Percentiles rank a stretch among this genome's conserved stretches.
Conservation (phyloP, 2,797 vertebrate genomes). For the Bryconaethiops microstoma region DNA sequence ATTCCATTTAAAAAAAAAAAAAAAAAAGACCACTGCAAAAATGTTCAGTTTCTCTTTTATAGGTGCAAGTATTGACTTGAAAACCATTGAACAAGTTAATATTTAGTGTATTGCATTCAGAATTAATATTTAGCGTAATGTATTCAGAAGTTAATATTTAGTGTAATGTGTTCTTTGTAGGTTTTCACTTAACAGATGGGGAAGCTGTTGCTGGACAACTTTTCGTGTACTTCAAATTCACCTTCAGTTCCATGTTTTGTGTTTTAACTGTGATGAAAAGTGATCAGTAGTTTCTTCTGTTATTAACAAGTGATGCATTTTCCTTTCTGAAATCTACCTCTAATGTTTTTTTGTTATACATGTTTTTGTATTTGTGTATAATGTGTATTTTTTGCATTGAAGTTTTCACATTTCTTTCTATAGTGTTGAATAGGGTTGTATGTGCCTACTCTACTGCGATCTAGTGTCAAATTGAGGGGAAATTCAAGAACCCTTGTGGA, state of each 20-base stretch:
- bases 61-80: too few species aligned
- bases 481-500: not conserved
- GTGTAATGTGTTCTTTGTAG: not conserved
- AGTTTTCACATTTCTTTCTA: not conserved
- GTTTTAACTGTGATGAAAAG: not conserved
- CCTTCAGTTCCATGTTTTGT: conserved; percentile 13
- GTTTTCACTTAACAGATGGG: conserved; percentile 22
- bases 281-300: not conserved
- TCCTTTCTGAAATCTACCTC: not conserved
- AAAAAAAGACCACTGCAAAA: too few species aligned
- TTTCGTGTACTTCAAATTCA: conserved; percentile 11
- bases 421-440: not conserved
- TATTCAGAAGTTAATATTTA: not conserved
- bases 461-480: not conserved
- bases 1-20: too few species aligned
- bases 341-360: not conserved
- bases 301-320: not conserved
- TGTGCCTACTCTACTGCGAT: not conserved
- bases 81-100: too few species aligned
- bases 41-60: too few species aligned
- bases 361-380: not conserved
- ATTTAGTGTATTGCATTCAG: too few species aligned
- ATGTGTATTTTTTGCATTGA: not conserved
- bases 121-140: too few species aligned
- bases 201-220: conserved; percentile 72